Conservation (phyloP, 1,140 invertebrate species). For the Hypsibius dujardini region DNA sequence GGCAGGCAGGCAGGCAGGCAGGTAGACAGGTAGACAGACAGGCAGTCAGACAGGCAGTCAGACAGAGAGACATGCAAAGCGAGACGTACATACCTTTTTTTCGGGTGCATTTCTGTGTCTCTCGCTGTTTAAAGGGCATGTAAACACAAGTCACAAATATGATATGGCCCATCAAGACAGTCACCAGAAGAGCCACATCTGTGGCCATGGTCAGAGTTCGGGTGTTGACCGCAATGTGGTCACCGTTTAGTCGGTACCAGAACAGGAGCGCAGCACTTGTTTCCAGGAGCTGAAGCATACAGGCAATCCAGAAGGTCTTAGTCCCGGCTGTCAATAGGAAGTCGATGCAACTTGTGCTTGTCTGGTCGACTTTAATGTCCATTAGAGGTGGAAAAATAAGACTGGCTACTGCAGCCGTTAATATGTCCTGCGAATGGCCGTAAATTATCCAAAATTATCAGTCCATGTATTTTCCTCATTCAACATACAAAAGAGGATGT, state of each 20-base stretch:
- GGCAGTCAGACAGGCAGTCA: no score
- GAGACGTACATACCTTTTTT: conserved; percentile 13
- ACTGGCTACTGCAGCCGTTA: conserved; percentile 3
- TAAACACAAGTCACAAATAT: background rate
- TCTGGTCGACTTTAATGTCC: background rate
- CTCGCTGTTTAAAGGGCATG: background rate
- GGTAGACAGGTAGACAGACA: no score
- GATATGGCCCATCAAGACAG: background rate
- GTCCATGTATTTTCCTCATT: no score
- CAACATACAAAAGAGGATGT: no score
- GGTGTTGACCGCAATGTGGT: background rate
- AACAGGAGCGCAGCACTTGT: background rate
- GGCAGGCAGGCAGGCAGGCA: no score
- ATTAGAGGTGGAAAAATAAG: background rate
- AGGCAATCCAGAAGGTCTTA: conserved; percentile 5
- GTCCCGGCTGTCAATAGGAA: background rate
- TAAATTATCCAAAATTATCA: no score
- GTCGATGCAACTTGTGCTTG: background rate
- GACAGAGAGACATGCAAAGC: background rate
- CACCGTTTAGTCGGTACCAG: background rate
- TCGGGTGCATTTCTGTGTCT: background rate
- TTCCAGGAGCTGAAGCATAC: background rate
- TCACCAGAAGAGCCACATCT: background rate
- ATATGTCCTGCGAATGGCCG: background rate
- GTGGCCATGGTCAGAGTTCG: background rate